Evolutionary conservation across 2,113 vertebrate species (phyloP).

Genomic region (Crotalus viridis): DNA sequence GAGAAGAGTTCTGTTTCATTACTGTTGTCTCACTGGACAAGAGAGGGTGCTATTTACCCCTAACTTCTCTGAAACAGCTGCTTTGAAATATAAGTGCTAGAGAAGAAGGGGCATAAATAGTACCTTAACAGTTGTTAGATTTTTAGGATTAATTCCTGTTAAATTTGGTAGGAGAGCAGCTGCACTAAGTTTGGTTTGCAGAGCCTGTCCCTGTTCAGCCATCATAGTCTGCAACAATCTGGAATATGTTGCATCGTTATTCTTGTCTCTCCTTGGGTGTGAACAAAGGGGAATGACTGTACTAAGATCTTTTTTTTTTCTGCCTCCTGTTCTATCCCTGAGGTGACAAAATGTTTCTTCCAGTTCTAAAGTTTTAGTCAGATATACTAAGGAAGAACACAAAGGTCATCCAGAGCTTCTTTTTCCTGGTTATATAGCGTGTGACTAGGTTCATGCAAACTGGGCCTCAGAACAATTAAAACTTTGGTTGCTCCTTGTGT

Average conservation of each 20-base stretch:
- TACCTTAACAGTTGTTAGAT: slow-evolving; percentile 5
- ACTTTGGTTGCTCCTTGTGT: background rate
- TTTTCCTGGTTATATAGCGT: background rate
- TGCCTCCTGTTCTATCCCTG: background rate
- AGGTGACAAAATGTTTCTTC: background rate
- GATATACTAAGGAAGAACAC: background rate
- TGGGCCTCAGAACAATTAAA: background rate
- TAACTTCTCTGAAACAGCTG: background rate
- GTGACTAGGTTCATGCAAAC: background rate
- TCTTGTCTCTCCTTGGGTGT: background rate
- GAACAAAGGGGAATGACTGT: background rate
- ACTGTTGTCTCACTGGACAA: background rate
- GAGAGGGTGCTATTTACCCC: slow-evolving; percentile 10
- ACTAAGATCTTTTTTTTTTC: background rate
- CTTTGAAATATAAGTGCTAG: background rate
- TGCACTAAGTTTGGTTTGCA: background rate
- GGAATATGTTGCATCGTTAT: slow-evolving; percentile 16
- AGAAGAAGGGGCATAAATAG: slow-evolving; percentile 11
- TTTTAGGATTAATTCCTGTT: slow-evolving; percentile 1
- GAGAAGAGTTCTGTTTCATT: background rate
- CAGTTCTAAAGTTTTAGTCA: background rate
- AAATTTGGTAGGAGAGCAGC: slow-evolving; percentile 14
- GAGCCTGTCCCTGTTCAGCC: background rate
- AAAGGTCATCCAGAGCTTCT: background rate
- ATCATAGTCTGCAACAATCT: background rate